Base-by-base conservation (phyloP, 2,797 vertebrate genomes). In the Pseudomugil gertrudae region DNA sequence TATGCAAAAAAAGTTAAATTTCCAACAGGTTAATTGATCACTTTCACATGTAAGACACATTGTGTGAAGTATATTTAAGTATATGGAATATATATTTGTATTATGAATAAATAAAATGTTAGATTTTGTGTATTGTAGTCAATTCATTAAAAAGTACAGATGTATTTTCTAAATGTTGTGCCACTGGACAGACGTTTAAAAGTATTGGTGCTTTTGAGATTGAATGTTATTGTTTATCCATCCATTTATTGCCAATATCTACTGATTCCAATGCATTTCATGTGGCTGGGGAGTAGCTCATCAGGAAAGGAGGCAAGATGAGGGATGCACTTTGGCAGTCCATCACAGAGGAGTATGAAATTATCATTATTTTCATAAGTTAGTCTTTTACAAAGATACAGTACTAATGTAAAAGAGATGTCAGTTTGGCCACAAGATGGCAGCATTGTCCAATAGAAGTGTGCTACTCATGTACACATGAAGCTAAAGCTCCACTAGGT, bases 401-500 rank as follows among this genome's bases (percentile, higher is more conserved):
- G 35, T 53, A 10, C 4, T 61, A 14, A n/a, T 13, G 1, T 29
- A 4, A 6, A 2, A 23, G 19, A n/a, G 21, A 33, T 24, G 3
- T 45, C 8, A 0, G 0, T 24, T 50, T 64, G 30, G 11, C 83
- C 92, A 86, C 77, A 40, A 88, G 92, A 57, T 89, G 82, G 78
- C 57, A 83, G 84, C 80, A 81, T 82, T 78, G 82, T 7, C 66
- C 21, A 74, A 69, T 0, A 19, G 24, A 6, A 43, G 10, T 23
- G 30, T 26, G 1, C 0, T 5, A 21, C 2, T n/a, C n/a, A n/a
- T 9, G 13, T 2, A 27, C 2, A 30, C 36, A 33, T 40, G 6
- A 32, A 23, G 52, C 10, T 47, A 19, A 33, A 32, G 0, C 7
- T 7, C 30, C 63, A 23, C 17, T 53, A 29, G 45, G 64, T 7